These are phyloP conservation scores for Galerucella calmariensis DNA, from an alignment of 2,888 invertebrate species.

Conservation along the genomic window DNA sequence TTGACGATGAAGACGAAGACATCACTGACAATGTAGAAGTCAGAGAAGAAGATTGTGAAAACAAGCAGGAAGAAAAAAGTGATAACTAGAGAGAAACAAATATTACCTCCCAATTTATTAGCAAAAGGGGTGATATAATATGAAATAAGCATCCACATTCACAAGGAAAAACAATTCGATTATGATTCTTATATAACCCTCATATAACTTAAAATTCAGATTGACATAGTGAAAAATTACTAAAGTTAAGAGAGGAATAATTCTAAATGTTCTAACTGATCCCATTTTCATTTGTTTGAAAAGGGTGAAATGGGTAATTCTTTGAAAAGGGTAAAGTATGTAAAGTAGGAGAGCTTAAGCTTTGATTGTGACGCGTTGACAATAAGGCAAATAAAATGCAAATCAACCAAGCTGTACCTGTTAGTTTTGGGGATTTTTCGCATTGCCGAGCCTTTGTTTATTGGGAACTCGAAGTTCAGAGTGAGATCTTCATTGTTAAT, in stretches of 20 bases:
- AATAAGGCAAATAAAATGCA: not conserved
- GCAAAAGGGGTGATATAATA: no score
- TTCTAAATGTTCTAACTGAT: not conserved
- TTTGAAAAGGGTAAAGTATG: not conserved
- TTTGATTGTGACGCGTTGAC: not conserved
- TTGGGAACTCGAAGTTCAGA: not conserved
- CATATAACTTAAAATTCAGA: no score
- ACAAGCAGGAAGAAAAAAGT: no score
- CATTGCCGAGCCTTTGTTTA: not conserved
- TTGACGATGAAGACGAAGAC: no score
- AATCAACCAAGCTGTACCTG: not conserved
- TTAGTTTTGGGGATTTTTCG: constrained; percentile 3
- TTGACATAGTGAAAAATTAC: no score
- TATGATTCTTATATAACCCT: no score
- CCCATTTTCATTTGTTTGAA: not conserved
- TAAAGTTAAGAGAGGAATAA: not conserved
- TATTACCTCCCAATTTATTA: no score
- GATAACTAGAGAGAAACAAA: no score
- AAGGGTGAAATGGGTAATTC: not conserved
- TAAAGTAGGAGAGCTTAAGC: not conserved
- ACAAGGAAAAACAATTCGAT: no score
- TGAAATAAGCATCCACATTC: no score
- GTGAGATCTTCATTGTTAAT: not conserved
- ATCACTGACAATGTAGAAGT: no score
- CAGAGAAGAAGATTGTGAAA: no score